Base-by-base conservation (phyloP, 2,113 vertebrate genomes). In the Struthio camelus region DNA sequence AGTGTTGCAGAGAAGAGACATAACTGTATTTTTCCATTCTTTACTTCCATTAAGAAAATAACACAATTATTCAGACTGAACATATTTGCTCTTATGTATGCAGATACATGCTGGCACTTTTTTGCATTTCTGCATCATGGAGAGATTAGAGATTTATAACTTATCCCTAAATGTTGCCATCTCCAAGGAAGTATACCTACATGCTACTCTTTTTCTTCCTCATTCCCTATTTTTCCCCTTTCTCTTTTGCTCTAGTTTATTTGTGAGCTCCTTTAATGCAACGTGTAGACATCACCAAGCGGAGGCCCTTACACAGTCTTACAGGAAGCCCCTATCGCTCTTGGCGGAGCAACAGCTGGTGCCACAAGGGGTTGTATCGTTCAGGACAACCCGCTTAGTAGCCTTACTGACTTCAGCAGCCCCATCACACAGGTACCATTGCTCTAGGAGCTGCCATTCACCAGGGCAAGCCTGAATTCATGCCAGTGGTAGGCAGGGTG, bases 261-360 rank as follows among this genome's bases (percentile, higher is more conserved):
- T 32, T 87, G 42, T 59, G 48, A 80, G 24, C 11, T 72, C 30
- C 32, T 69, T 90, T 42, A 54, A 2, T 42, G 38, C 7, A 46
- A 54, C 85, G 24, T 42, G 53, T 77, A 67, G 44, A n/a, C 40
- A 19, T 77, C 67, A 61, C 64, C 32, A 46, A 69, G 64, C 24
- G 51, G 51, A 64, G 10, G 34, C 24, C 36, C 22, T 71, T 46
- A 24, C 12, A 1, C 51, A 65, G 85, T 56, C 51, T 80, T 14
- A 25, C 38, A 25, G 53, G 0, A 0, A 40, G 9, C 83, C 36
- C 32, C 77, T 11, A 4, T 65, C 22, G 59, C 53, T 64, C 18
- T 65, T 8, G 15, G 44, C 46, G 32, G 38, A 56, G n/a, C 28
- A 59, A 32, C 44, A 80, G 20, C 25, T n/a, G 1, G 1, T 46